A percentile compares a stretch with the other conserved stretches of the same genome.
Conservation (phyloP, 2,113 vertebrate species). For the Vanacampus margaritifer region DNA sequence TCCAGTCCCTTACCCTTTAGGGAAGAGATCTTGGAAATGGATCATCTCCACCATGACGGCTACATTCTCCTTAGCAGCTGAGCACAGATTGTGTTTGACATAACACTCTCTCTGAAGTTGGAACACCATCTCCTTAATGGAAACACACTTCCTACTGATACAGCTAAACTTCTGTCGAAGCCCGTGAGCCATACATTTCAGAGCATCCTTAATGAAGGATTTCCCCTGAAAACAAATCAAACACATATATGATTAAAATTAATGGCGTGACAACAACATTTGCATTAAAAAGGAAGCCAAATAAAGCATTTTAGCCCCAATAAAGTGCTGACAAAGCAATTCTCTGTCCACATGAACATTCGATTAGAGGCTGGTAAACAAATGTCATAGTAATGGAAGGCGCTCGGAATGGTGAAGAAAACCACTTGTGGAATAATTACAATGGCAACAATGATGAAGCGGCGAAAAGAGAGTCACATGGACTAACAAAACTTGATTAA, state of each 20-base stretch:
- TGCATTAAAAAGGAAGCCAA: not conserved
- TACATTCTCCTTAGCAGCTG: slow-evolving; percentile 91
- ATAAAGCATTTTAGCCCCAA: not conserved
- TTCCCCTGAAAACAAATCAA: slow-evolving; percentile 80
- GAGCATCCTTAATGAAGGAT: slow-evolving; percentile 97
- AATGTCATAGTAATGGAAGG: not conserved
- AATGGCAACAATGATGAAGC: not conserved
- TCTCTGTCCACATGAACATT: not conserved
- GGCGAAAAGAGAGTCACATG: not conserved
- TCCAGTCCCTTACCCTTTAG: slow-evolving; percentile 84
- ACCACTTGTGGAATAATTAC: not conserved
- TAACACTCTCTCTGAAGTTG: slow-evolving; percentile 97
- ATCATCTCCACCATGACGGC: slow-evolving; percentile 98
- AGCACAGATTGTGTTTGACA: slow-evolving; percentile 93
- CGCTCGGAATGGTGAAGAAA: not conserved
- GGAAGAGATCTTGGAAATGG: slow-evolving; percentile 95
- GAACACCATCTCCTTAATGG: slow-evolving; percentile 97
- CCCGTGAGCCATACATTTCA: slow-evolving; percentile 96
- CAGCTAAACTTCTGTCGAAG: slow-evolving; percentile 95
- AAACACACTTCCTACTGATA: slow-evolving; percentile 96
- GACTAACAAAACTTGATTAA: not conserved
- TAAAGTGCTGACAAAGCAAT: not conserved
- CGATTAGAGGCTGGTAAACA: not conserved
- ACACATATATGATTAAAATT: slow-evolving; percentile 26
- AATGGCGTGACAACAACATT: not conserved